Base-by-base conservation (phyloP, 2,797 vertebrate species). In the Diplodus sargus region DNA sequence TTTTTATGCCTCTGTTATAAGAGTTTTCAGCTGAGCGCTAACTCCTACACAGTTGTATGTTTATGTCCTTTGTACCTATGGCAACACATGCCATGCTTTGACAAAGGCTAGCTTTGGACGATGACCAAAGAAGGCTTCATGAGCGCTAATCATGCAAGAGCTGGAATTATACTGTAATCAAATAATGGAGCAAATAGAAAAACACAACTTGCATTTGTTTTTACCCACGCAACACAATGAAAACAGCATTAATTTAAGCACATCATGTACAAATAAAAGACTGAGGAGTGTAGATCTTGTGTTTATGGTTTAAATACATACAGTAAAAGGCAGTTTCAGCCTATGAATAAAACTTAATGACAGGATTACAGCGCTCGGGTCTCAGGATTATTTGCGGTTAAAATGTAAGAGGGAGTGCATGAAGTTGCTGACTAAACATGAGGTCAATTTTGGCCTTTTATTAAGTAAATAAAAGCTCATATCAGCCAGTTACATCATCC, bases 131-230 rank as follows among this genome's bases (percentile, higher is more conserved):
- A 13, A 71, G 25, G 57, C 64, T 59, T 58, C 23, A 34, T 66
- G 51, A 76, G 53, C 6, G 43, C 65, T 67, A 66, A 78, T 84
- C 69, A 77, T 70, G 70, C 79, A 77, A 70, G 70, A 48, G 49
- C 70, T 60, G 48, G 65, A 72, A 75, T 73, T 57, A 15, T 62
- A 30, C 52, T 64, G 57, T 22, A 75, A 61, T 52, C 25, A 34
- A 14, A n/a, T 51, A 61, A 57, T 63, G 51, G 52, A 70, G 63
- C 74, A 69, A 53, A 58, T 39, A 70, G 48, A 65, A 60, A 64
- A 47, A 22, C 13, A 53, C 30, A 56, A 84, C 77, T 69, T 56
- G 23, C 20, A 60, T 72, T 73, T 82, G 39, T 80, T 45, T 70
- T 78, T 12, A 42, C 16, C 23, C 58, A 49, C 23, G 25, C 69